Conservation (phyloP, 2,113 vertebrate species). For the Meriones unguiculatus region DNA sequence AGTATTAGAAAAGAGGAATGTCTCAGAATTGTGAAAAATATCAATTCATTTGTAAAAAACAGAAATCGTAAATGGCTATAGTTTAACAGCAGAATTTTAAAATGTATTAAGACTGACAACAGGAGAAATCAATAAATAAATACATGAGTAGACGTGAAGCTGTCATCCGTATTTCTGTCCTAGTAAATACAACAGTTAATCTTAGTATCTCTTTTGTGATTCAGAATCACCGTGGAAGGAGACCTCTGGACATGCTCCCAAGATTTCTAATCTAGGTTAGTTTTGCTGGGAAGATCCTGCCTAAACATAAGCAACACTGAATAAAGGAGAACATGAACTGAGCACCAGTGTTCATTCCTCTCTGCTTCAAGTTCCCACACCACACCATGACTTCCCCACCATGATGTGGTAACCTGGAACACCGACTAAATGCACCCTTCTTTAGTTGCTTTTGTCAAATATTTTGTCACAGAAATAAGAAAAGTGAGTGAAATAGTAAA, state of each 20-base stretch:
- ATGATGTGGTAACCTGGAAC: background rate
- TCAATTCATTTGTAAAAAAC: background rate
- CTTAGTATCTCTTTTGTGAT: background rate
- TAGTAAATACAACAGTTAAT: background rate
- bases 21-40: background rate
- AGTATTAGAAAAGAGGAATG: background rate
- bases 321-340: background rate
- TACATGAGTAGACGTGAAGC: background rate
- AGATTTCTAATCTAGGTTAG: background rate
- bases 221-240: background rate
- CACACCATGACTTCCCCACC: no score
- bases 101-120: background rate
- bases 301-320: background rate
- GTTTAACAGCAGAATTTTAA: background rate
- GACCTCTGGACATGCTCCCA: background rate
- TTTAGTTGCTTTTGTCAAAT: no score
- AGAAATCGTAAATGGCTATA: background rate
- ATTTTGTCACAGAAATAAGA: background rate
- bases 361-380: background rate
- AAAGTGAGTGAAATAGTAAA: background rate
- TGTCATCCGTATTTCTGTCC: background rate
- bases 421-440: background rate
- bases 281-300: background rate
- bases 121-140: background rate
- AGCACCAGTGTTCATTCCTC: background rate